A percentile compares a stretch with the other conserved stretches of the same genome.
phyloP scores from a whole-genome alignment of 37 sponge, comb jelly and placozoan species.

The Ianthella basta region DNA sequence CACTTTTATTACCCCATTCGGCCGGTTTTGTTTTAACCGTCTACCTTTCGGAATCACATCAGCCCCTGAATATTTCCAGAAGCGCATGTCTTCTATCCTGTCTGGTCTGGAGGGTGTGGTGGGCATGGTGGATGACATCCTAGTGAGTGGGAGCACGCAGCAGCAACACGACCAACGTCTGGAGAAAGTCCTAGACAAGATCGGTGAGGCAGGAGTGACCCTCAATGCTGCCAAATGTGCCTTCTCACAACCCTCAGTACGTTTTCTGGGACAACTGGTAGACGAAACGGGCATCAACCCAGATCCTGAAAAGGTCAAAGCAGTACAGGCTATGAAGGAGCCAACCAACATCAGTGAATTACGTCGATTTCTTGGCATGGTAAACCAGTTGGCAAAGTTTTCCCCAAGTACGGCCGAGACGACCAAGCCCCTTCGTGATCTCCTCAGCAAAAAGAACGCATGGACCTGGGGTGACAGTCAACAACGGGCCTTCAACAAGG shows the following conservation, averaged over 20 bases:
- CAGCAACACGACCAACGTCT: conserved; percentile 48
- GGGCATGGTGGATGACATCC: conserved; percentile 47
- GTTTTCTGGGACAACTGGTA: conserved; percentile 58
- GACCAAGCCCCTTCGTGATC: conserved; percentile 39
- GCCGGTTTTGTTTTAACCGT: conserved; percentile 50
- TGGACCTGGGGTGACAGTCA: conserved; percentile 50
- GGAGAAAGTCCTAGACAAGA: conserved; percentile 12
- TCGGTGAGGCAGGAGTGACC: conserved; percentile 26
- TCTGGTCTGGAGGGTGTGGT: conserved; percentile 36
- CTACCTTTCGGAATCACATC: conserved; percentile 59
- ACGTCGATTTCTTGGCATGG: conserved; percentile 54
- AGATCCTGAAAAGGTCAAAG: conserved; percentile 50
- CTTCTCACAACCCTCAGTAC: conserved; percentile 30
- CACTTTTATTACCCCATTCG: conserved; percentile 65
- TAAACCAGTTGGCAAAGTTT: conserved; percentile 47
- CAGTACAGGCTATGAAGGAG: conserved; percentile 2
- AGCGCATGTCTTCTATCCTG: conserved; percentile 29
- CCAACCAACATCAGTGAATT: conserved; percentile 26
- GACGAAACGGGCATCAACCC: conserved; percentile 29
- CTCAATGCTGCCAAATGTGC: conserved; percentile 47
- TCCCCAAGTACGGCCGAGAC: conserved; percentile 26
- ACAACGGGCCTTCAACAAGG: conserved; percentile 31
- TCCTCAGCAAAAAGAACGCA: conserved; percentile 26
- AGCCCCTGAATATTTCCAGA: too few relatives aligned
- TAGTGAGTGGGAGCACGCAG: conserved; percentile 25